A percentile compares a stretch with the other conserved stretches of the same genome.
These are phyloP conservation scores for Drosophila arizonae DNA, from an alignment of 1,140 invertebrate species.

Conservation along the genomic window DNA sequence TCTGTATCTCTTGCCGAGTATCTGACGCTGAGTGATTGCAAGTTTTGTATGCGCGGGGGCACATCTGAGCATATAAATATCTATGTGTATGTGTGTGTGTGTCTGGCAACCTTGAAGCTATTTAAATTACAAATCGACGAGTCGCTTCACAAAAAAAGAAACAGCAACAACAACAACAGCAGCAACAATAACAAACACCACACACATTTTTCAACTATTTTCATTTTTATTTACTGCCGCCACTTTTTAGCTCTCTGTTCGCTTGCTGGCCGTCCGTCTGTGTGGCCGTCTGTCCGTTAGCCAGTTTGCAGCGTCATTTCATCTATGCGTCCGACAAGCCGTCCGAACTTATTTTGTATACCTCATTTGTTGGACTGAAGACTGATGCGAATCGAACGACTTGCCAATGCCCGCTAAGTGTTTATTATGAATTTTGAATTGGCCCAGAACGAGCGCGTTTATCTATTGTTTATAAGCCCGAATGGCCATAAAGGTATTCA, in stretches of 20 bases:
- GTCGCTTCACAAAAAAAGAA: constrained; percentile 33
- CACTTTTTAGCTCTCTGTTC: constrained; percentile 64
- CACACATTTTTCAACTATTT: constrained; percentile 75
- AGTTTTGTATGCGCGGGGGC: constrained; percentile 69
- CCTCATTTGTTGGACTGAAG: constrained; percentile 47
- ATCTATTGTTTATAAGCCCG: constrained; percentile 75
- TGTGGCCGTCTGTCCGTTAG: constrained; percentile 1
- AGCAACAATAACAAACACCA: constrained; percentile 18
- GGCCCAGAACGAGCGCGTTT: constrained; percentile 64
- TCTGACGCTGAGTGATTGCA: constrained; percentile 59
- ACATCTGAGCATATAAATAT: constrained; percentile 38
- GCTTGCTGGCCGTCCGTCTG: neutral
- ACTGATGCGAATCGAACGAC: constrained; percentile 78
- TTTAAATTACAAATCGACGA: constrained; percentile 81
- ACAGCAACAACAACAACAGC: constrained; percentile 36
- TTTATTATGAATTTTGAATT: constrained; percentile 74
- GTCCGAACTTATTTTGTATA: constrained; percentile 42
- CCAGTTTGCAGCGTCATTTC: constrained; percentile 9
- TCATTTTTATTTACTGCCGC: constrained; percentile 77
- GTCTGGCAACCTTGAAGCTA: constrained; percentile 77
- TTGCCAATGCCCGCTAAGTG: constrained; percentile 72
- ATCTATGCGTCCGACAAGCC: neutral
- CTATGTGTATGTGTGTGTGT: constrained; percentile 25
- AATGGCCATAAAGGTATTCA: constrained; percentile 54
- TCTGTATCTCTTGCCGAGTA: constrained; percentile 58